Conservation (phyloP, 2,113 vertebrate genomes). For the Cololabis saira region DNA sequence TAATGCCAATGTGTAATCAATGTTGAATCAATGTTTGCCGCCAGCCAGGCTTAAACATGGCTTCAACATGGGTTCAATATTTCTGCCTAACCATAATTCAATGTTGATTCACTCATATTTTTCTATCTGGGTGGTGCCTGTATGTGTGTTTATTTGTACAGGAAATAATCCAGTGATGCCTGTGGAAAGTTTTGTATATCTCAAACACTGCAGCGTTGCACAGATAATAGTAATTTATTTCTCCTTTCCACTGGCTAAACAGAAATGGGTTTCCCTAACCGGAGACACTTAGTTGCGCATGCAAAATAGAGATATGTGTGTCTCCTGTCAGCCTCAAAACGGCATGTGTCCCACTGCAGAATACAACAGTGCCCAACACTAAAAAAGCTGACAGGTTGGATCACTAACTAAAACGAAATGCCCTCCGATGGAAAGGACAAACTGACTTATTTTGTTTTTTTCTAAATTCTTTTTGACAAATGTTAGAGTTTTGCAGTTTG, state of each 20-base stretch:
- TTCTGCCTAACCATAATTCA: too few species aligned
- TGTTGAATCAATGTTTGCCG: too few species aligned
- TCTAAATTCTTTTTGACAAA: constrained; percentile 42
- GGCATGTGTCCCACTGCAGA: constrained; percentile 57
- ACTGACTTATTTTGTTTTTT: constrained; percentile 37
- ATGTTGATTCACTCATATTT: too few species aligned
- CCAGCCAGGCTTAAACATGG: too few species aligned
- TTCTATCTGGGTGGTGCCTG: too few species aligned
- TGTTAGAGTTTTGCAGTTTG: constrained; percentile 10
- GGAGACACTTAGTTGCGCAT: constrained; percentile 57
- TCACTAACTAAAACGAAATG: constrained; percentile 37
- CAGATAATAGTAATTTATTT: constrained; percentile 70
- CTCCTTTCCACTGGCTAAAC: constrained; percentile 69
- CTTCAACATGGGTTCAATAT: too few species aligned
- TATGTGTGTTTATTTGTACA: constrained; percentile 43
- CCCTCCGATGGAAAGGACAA: constrained; percentile 45
- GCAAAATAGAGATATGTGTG: constrained; percentile 57
- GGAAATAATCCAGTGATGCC: constrained; percentile 56
- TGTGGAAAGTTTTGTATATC: constrained; percentile 62
- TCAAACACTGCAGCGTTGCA: constrained; percentile 51
- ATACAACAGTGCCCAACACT: constrained; percentile 43
- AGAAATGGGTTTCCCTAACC: constrained; percentile 66
- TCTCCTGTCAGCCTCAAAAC: constrained; percentile 50
- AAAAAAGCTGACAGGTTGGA: constrained; percentile 42
- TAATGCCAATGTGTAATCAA: too few species aligned